Percentiles rank a stretch among this genome's conserved stretches.
Conservation (phyloP, 2,113 vertebrate genomes). For the Oenanthe oenanthe region DNA sequence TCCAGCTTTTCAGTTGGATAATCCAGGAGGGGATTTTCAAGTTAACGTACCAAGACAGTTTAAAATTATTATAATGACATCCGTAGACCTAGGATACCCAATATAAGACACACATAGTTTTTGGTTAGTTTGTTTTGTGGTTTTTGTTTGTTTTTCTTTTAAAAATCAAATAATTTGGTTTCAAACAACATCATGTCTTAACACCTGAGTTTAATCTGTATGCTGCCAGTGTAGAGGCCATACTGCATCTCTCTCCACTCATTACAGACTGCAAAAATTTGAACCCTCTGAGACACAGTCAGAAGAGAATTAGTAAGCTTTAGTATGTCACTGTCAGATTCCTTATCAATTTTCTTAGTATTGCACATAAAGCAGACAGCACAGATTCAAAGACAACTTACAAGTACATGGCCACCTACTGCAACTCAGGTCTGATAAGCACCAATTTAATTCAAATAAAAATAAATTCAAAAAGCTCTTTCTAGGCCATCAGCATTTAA, state of each 20-base stretch:
- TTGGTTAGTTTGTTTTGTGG: neutral
- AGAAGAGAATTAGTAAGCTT: neutral
- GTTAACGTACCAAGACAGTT: neutral
- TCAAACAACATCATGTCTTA: neutral
- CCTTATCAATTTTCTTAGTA: neutral
- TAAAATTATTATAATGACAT: neutral
- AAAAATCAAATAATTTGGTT: neutral
- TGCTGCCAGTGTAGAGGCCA: neutral
- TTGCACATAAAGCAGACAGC: neutral
- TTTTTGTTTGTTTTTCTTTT: neutral
- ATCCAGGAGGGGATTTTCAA: neutral
- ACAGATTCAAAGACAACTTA: neutral
- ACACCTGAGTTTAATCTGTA: neutral
- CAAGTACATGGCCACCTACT: neutral
- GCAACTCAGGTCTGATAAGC: neutral
- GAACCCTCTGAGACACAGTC: neutral
- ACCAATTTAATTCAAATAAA: neutral
- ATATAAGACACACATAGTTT: neutral
- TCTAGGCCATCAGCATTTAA: neutral
- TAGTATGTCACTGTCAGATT: neutral
- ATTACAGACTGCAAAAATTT: neutral
- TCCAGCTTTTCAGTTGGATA: neutral
- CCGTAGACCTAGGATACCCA: neutral
- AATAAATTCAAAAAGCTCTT: neutral
- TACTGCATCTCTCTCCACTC: neutral